Conservation (phyloP, 2,888 invertebrate genomes). For the Callyntrura sp. region DNA sequence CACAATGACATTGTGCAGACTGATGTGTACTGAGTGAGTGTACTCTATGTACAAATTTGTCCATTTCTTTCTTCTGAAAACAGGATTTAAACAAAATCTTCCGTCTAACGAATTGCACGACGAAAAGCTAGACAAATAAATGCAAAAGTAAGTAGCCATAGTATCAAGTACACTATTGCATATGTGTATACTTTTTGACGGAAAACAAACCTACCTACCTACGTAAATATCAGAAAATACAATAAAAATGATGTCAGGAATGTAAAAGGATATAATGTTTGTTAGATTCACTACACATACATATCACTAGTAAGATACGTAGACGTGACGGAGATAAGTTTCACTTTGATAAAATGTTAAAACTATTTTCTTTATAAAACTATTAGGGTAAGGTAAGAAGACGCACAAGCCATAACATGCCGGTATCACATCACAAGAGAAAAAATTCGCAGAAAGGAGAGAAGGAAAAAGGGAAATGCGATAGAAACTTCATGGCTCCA, state of each 20-base stretch:
- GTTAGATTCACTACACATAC: background rate
- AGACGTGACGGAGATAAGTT: slow-evolving; percentile 26
- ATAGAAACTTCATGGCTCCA: slow-evolving; percentile 36
- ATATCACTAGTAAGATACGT: background rate
- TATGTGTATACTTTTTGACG: background rate
- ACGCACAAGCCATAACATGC: slow-evolving; percentile 17
- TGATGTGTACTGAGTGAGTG: background rate
- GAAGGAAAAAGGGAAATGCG: slow-evolving; percentile 28
- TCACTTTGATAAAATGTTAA: slow-evolving; percentile 46
- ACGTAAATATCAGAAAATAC: background rate
- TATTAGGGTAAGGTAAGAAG: slow-evolving; percentile 53
- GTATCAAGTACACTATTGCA: background rate
- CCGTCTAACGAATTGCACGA: background rate
- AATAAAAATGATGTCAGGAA: slow-evolving; percentile 42
- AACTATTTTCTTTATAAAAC: slow-evolving; percentile 41
- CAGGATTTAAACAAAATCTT: slow-evolving; percentile 35
- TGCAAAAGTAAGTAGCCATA: background rate
- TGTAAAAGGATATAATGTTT: background rate
- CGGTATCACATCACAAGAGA: slow-evolving; percentile 33
- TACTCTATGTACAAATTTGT: background rate
- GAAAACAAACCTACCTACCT: background rate
- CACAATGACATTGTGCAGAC: background rate
- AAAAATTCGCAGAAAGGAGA: slow-evolving; percentile 29
- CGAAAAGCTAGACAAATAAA: background rate
- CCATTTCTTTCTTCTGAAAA: background rate